Base-by-base conservation (phyloP, 2,888 invertebrate species). In the Auanema sp. region DNA sequence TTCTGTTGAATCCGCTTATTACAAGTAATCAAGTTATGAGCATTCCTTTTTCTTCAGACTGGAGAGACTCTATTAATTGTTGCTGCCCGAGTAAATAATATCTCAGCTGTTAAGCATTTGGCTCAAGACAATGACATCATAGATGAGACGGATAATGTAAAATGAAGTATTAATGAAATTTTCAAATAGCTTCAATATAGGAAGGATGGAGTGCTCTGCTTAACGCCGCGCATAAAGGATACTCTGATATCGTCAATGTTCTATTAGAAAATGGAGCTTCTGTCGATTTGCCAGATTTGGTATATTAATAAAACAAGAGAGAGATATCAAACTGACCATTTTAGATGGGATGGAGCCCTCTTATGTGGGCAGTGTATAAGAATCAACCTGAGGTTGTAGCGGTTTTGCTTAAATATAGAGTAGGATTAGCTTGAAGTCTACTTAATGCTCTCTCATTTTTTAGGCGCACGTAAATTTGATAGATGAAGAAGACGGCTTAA, bases 291-390 rank as follows among this genome's bases (percentile, higher is more conserved):
- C 75, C 76, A 5, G 76, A 77, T 66, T 60, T 75, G 54, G 69
- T 69, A n/a, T 10, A 51, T 50, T 59, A n/a, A 8, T 18, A 12
- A 4, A 51, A 42, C 6, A 8, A 14, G 42, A 23, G 10, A 3
- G 10, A 6, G 33, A 43, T 23, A 25, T 25, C 3, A 12, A 49
- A 49, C 10, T 2, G 4, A 1, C n/a, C 41, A 12, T 65, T 70
- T 55, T 57, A 75, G 68, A 94, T 94, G 75, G 93, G 93, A 43
- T 98, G 97, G 97, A 91, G 94, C 3, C 89, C 96, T 0, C 88
- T 98, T 60, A 93, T 97, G 91, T 98, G 97, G 97, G 92, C 94
- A 0, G 89, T 92, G 10, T 98, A 98, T 87, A 93, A 95, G 85
- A 95, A 92, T 8, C 84, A 85, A 44, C 78, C 83, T 12, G 85